Base-by-base conservation (phyloP, 2,113 vertebrate genomes). In the Eubucco bourcierii region DNA sequence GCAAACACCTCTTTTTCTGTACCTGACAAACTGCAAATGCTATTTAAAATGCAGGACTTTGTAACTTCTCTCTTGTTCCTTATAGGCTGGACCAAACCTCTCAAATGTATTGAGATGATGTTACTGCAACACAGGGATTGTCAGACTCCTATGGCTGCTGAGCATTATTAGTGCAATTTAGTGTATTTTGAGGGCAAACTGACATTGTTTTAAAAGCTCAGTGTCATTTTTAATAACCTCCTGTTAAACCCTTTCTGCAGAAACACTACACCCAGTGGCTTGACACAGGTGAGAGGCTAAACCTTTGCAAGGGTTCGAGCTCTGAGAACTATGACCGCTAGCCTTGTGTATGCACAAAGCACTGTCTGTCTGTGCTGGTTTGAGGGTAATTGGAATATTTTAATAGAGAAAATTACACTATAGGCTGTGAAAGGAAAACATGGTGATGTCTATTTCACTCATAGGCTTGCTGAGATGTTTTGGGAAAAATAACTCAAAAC, bases 291-390 rank as follows among this genome's bases (percentile, higher is more conserved):
- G 13, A 52, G 28, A 59, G 31, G 11, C 19, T 66, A 68, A 83
- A 14, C 29, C 21, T 88, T 72, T 1, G 3, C n/a, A 19, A 61
- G 27, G 29, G 19, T 53, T 64, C 3, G 1, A 9, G 13, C 23
- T 44, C 34, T 44, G 15, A 44, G 39, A 73, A 46, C 58, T n/a
- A 17, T 15, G 31, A 56, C 41, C 12, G 6, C 50, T 31, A 25
- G 9, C 41, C 34, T 63, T 0, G 0, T 27, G 6, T 4, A 10
- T 15, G 46, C 58, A 46, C 44, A 44, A 79, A n/a, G 28, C 17
- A 61, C 53, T n/a, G n/a, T n/a, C n/a, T n/a, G n/a, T n/a, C n/a
- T n/a, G n/a, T n/a, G n/a, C n/a, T n/a, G n/a, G n/a, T n/a, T n/a
- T n/a, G n/a, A n/a, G n/a, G n/a, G n/a, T n/a, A n/a, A n/a, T n/a